phyloP scores from a whole-genome alignment of 1,140 invertebrate species.

The Lucilia cuprina region DNA sequence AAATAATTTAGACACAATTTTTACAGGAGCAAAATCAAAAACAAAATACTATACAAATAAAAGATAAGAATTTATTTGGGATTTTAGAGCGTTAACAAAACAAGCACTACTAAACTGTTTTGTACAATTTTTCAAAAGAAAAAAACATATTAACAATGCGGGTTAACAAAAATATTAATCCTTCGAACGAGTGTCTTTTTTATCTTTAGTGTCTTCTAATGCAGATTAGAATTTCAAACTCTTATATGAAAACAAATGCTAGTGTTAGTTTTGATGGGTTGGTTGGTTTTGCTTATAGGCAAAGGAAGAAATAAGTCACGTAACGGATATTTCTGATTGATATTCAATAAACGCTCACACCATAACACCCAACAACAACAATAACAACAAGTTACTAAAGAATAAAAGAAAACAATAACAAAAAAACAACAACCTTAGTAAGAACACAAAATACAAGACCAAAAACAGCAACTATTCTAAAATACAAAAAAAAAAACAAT shows the following conservation, averaged over 20 bases:
- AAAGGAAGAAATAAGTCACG: slow-evolving; percentile 53
- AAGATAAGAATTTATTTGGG: background rate
- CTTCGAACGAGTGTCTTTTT: background rate
- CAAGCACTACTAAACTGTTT: background rate
- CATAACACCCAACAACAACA: slow-evolving; percentile 36
- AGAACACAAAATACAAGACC: background rate
- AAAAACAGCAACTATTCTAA: background rate
- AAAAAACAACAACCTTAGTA: background rate
- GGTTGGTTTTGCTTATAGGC: background rate
- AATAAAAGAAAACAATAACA: background rate
- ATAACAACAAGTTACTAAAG: background rate
- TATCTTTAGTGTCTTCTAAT: background rate
- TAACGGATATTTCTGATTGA: slow-evolving; percentile 63
- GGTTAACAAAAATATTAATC: background rate
- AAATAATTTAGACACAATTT: background rate
- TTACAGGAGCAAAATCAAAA: slow-evolving; percentile 1
- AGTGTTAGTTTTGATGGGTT: background rate
- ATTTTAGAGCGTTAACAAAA: background rate
- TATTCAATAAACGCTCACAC: slow-evolving; percentile 60
- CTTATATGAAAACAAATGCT: background rate
- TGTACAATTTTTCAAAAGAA: background rate
- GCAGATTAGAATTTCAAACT: slow-evolving; percentile 15
- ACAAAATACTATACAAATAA: background rate
- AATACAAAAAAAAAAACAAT: background rate
- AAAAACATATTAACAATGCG: background rate